Conservation (phyloP, 2,113 vertebrate genomes). For the Thomomys bottae region DNA sequence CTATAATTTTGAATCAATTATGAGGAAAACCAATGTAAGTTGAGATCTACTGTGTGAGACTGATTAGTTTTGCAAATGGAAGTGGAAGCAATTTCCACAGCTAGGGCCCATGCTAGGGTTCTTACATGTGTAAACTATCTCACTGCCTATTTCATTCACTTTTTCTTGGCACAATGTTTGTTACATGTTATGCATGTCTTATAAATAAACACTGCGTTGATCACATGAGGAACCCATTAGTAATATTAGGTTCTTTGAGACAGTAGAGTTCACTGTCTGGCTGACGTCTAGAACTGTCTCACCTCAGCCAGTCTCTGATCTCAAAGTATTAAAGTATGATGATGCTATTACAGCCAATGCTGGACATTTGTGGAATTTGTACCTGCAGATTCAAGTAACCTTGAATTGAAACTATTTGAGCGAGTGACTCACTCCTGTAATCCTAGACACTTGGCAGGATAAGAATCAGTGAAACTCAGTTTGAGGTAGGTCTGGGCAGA, state of each 20-base stretch:
- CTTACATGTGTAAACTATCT: neutral
- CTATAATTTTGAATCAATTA: slow-evolving; percentile 66
- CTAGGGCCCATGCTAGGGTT: neutral
- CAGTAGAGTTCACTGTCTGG: neutral
- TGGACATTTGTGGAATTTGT: too few relatives aligned
- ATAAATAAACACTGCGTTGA: neutral
- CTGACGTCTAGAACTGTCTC: neutral
- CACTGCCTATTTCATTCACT: neutral
- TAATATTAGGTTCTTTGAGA: neutral
- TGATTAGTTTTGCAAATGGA: slow-evolving; percentile 53
- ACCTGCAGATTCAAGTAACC: neutral
- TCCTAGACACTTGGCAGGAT: too few relatives aligned
- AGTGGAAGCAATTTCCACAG: neutral
- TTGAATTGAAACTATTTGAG: neutral
- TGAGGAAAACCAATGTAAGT: slow-evolving; percentile 40
- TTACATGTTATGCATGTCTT: neutral
- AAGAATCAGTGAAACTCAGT: too few relatives aligned
- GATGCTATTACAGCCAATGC: neutral
- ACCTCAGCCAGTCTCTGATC: neutral
- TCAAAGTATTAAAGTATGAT: neutral
- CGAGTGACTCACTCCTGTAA: too few relatives aligned
- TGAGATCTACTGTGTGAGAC: neutral
- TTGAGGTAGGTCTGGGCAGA: too few relatives aligned
- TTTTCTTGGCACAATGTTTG: neutral
- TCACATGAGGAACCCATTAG: neutral